These are phyloP conservation scores for Drosophila multiciliata DNA, from an alignment of 2,888 invertebrate species.

Conservation along the genomic window DNA sequence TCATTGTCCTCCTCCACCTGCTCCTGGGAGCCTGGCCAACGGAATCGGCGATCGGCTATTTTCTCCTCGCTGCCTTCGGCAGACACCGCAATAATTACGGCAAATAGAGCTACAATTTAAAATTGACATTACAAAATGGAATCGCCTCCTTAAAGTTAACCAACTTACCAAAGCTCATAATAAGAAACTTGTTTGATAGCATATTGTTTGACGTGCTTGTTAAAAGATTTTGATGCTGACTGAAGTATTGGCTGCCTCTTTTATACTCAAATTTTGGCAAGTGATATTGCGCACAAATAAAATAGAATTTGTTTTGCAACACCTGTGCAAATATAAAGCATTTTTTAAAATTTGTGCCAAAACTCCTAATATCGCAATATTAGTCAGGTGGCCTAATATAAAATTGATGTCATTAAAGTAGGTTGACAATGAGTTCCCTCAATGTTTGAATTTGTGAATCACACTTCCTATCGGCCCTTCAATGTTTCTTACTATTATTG, in stretches of 20 bases:
- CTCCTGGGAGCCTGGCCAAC: conserved; percentile 56
- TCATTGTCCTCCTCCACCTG: conserved; percentile 29
- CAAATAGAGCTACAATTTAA: conserved; percentile 52
- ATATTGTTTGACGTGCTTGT: conserved; percentile 42
- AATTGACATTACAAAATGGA: not conserved
- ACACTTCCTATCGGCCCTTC: not conserved
- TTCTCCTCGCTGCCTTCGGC: conserved; percentile 21
- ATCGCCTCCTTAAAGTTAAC: not conserved
- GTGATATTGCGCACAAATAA: conserved; percentile 22
- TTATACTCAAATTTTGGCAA: conserved; percentile 49
- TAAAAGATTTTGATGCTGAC: conserved; percentile 37
- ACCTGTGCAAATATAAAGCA: conserved; percentile 53
- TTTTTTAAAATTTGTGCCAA: conserved; percentile 26
- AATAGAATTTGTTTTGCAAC: conserved; percentile 26
- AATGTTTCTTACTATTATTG: not conserved
- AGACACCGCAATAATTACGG: conserved; percentile 49
- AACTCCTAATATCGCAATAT: not conserved
- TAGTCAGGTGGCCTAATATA: not conserved
- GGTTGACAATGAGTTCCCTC: not conserved
- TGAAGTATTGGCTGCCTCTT: conserved; percentile 36
- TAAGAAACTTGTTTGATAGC: conserved; percentile 58
- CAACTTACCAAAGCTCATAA: conserved; percentile 63
- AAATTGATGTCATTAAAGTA: conserved; percentile 7
- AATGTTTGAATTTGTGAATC: not conserved
- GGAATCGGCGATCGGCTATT: conserved; percentile 70